Evolutionary conservation across 2,113 vertebrate genomes (phyloP), one percentile per base, ranked within the genome.

Genomic region (Plotosus lineatus): DNA sequence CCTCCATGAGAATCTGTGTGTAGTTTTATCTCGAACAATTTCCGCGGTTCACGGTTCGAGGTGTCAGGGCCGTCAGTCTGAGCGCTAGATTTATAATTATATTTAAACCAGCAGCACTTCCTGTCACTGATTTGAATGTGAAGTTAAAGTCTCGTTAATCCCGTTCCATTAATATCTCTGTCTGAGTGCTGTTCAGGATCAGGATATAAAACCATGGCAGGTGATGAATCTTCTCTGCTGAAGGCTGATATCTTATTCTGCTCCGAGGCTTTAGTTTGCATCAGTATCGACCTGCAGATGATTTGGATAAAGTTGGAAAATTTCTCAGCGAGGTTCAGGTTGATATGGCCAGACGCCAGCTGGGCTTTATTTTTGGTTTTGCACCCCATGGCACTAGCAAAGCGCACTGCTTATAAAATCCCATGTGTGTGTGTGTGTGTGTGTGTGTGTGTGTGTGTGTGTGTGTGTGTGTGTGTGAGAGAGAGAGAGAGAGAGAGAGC

Each of bases 131-230:
- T 36, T 63, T 63, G 60, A 33, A 33, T 36, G 36, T 38, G 33
- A 11, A 38, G 61, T 31, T 65, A 65, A 65, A 65, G 61, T 9
- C 61, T 71, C 42, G 46, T 71, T 46, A 71, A 71, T 71, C 66
- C 66, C 12, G 46, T 10, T 46, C 7, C 23, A 71, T 71, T 46
- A 69, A 40, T 28, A 12, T 44, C 33, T 65, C 11, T 11, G 12
- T 40, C n/a, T 69, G 26, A 69, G 46, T 71, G 42, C 23, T 71
- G 42, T 28, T 26, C n/a, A 28, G 42, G 40, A 48, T 71, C 42
- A 71, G 38, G 42, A 71, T 48, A 46, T 14, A 28, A 42, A 71
- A 48, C n/a, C 2, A 15, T 17, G 42, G 5, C 23, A 11, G 10
- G 65, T 17, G n/a, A 28, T 28, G 6, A 9, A 7, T 63, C 0